These are phyloP conservation scores for Drosophila elegans DNA, from an alignment of 1,140 invertebrate genomes.

Conservation along the genomic window DNA sequence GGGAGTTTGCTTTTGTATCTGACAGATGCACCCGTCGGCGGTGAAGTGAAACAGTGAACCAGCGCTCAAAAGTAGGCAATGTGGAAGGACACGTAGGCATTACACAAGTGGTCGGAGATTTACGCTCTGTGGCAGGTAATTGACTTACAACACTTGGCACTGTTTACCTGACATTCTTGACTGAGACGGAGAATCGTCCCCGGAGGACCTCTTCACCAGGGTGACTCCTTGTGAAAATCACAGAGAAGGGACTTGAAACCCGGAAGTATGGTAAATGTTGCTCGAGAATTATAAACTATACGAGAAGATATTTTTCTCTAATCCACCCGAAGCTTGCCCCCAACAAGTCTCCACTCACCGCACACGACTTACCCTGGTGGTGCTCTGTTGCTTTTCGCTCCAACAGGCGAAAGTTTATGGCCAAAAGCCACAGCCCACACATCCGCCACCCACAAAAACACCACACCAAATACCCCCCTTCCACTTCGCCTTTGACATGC, in stretches of 20 bases:
- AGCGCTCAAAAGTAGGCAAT: slow-evolving; percentile 15
- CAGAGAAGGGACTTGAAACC: neutral
- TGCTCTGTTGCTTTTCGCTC: slow-evolving; percentile 51
- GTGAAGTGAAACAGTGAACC: slow-evolving; percentile 9
- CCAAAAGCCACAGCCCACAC: slow-evolving; percentile 73
- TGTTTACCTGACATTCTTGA: slow-evolving; percentile 68
- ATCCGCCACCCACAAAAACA: slow-evolving; percentile 27
- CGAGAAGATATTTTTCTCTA: slow-evolving; percentile 30
- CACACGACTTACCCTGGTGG: slow-evolving; percentile 18
- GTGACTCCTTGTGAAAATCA: slow-evolving; percentile 5
- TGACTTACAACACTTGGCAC: slow-evolving; percentile 74
- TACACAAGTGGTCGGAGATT: slow-evolving; percentile 36
- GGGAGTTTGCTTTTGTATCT: slow-evolving; percentile 57
- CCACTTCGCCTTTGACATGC: slow-evolving; percentile 38
- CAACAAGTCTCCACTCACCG: slow-evolving; percentile 4
- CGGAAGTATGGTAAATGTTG: slow-evolving; percentile 15
- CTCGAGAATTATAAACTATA: slow-evolving; percentile 21
- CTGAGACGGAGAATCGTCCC: slow-evolving; percentile 25
- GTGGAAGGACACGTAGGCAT: slow-evolving; percentile 10
- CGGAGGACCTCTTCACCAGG: slow-evolving; percentile 20
- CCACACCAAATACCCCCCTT: neutral
- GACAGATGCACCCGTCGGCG: neutral
- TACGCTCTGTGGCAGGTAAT: slow-evolving; percentile 69
- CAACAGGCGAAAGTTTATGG: slow-evolving; percentile 77
- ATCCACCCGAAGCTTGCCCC: slow-evolving; percentile 7